Evolutionary conservation across 2,888 invertebrate species (phyloP).

Genomic region (Cephus pygmeus): DNA sequence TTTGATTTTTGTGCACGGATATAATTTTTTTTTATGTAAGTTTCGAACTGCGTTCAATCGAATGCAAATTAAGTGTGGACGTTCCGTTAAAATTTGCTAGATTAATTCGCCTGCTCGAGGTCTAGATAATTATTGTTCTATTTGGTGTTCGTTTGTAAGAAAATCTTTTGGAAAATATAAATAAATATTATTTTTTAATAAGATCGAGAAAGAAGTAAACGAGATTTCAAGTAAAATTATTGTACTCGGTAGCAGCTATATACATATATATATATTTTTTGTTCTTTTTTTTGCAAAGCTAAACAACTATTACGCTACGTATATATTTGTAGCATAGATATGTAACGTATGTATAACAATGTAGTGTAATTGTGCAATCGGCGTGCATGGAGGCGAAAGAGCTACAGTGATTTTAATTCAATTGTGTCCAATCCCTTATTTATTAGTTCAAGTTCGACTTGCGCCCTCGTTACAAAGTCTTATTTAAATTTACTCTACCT

Average conservation of each 20-base stretch:
- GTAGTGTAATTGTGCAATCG: background rate
- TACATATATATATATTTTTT: too few species aligned
- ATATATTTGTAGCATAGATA: background rate
- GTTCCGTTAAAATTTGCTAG: background rate
- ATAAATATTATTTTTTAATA: slow-evolving; percentile 16
- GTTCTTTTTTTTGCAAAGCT: background rate
- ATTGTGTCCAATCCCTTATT: background rate
- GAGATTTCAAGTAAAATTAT: slow-evolving; percentile 19
- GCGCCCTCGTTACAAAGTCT: background rate
- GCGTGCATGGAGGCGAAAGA: background rate
- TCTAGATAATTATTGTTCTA: background rate
- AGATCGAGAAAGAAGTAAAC: slow-evolving; percentile 16
- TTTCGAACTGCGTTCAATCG: background rate
- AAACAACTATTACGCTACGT: background rate
- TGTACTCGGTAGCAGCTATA: too few species aligned
- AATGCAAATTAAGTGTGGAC: background rate
- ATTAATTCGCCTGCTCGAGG: background rate
- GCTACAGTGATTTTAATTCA: background rate
- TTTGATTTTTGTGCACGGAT: background rate
- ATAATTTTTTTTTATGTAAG: background rate
- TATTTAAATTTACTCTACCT: background rate
- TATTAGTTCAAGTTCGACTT: background rate
- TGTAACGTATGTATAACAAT: background rate
- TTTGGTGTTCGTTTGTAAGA: slow-evolving; percentile 12
- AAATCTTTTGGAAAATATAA: slow-evolving; percentile 24